Conservation (phyloP, 2,888 invertebrate genomes). For the Rhaphigaster nebulosa region DNA sequence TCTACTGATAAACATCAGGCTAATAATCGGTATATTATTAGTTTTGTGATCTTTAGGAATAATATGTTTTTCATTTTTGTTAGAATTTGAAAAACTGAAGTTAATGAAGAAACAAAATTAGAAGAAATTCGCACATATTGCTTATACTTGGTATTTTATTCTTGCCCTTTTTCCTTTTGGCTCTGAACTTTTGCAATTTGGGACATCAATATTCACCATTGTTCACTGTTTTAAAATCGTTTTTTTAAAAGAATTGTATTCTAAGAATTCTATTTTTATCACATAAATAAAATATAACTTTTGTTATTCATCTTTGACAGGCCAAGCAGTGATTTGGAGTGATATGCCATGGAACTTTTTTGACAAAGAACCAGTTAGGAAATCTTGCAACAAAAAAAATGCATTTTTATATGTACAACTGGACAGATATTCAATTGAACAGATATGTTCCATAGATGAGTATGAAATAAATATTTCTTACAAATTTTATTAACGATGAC, state of each 20-base stretch:
- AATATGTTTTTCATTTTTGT: background rate
- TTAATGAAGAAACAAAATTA: background rate
- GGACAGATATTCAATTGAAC: background rate
- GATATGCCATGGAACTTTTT: slow-evolving; percentile 36
- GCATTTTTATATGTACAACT: background rate
- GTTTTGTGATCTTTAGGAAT: background rate
- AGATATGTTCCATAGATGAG: slow-evolving; percentile 33
- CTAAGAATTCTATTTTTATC: background rate
- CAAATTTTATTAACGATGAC: background rate
- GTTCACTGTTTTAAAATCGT: too few relatives aligned
- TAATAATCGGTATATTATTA: background rate
- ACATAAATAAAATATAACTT: background rate
- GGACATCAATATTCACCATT: too few relatives aligned
- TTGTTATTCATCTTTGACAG: background rate
- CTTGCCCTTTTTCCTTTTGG: background rate
- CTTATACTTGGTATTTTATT: too few relatives aligned
- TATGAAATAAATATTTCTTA: background rate
- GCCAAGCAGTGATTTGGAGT: slow-evolving; percentile 41
- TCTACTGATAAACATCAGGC: too few relatives aligned
- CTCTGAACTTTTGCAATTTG: background rate
- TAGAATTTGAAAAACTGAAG: background rate
- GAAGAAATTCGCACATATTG: background rate
- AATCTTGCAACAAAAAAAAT: slow-evolving; percentile 23
- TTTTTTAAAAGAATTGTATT: too few relatives aligned
- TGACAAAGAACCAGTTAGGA: slow-evolving; percentile 26